Base-by-base conservation (phyloP, 2,888 invertebrate species). In the Polietes domitor region DNA sequence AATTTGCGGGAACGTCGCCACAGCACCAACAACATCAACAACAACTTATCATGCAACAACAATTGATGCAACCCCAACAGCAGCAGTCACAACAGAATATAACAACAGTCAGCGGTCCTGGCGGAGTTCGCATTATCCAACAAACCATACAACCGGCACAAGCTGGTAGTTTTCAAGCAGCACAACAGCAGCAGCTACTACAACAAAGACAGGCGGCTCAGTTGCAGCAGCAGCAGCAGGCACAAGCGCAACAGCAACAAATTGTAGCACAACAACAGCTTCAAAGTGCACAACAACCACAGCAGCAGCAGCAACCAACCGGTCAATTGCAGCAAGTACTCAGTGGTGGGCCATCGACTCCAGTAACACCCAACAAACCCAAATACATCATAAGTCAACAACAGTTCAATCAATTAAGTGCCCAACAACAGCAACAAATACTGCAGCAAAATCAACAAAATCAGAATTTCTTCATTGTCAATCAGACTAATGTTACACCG, bases 141-240 rank as follows among this genome's bases (percentile, higher is more conserved):
- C 82, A 85, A 70, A 83, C 83, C 0, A 86, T 88, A 63, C 93
- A 94, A 90, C 94, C 94, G 4, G 94, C 95, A 3, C 95, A 96
- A 24, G 95, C 95, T 0, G 95, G 95, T 10, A 95, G 95, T 0
- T 91, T 95, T 19, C 94, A 96, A 86, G 91, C 97, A 88, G 96
- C 97, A 3, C 97, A 97, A 86, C 97, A 96, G 88, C 80, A 72
- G 43, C 63, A 80, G 0, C 77, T 87, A 26, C 63, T 86, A 32
- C 88, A 87, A 47, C 88, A 87, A 78, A 85, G 86, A 65, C 87
- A 86, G 76, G 86, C 84, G 76, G 86, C 84, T 37, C 88, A 81
- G 41, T 86, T 86, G 28, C 88, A 85, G 37, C 88, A 88, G 68
- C 87, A 86, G n/a, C n/a, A 37, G 9, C 37, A 37, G 37, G 37